Conservation (phyloP, 2,888 invertebrate genomes). For the Trimorus sp. region DNA sequence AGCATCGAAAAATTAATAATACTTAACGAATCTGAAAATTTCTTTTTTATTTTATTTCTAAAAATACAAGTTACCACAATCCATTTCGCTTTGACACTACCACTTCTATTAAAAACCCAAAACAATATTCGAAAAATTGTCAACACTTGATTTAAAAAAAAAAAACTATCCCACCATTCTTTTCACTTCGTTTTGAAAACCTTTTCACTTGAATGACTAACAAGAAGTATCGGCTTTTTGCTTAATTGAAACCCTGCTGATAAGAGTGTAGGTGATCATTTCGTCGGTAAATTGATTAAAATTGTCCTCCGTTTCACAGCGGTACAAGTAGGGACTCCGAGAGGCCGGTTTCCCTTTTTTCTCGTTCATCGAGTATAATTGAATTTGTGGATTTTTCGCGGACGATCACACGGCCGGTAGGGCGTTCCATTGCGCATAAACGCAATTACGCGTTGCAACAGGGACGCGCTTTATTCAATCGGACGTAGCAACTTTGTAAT, state of each 20-base stretch:
- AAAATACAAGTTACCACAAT: too few relatives aligned
- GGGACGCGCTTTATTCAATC: conserved; percentile 34
- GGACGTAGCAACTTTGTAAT: conserved; percentile 47
- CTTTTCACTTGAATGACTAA: conserved; percentile 1
- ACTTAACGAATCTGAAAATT: too few relatives aligned
- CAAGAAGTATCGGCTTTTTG: conserved; percentile 23
- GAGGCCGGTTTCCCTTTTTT: background rate
- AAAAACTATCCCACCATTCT: too few relatives aligned
- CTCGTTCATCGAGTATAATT: conserved; percentile 15
- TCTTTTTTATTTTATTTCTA: too few relatives aligned
- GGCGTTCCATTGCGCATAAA: conserved; percentile 26
- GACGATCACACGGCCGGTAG: conserved; percentile 1
- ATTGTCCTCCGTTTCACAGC: conserved; percentile 4
- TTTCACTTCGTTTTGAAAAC: too few relatives aligned
- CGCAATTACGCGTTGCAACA: conserved; percentile 38
- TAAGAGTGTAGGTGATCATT: conserved; percentile 27
- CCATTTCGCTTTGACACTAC: too few relatives aligned
- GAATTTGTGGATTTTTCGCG: conserved; percentile 21
- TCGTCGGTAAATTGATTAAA: conserved; percentile 32
- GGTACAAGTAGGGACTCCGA: background rate
- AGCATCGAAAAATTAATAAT: too few relatives aligned
- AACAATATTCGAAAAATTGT: too few relatives aligned
- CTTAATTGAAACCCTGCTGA: conserved; percentile 31
- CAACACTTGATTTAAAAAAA: too few relatives aligned
- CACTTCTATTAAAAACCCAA: too few relatives aligned